Evolutionary conservation across 35 echinoderm and acorn worm genomes (phyloP).

Genomic region (Lytechinus variegatus): DNA sequence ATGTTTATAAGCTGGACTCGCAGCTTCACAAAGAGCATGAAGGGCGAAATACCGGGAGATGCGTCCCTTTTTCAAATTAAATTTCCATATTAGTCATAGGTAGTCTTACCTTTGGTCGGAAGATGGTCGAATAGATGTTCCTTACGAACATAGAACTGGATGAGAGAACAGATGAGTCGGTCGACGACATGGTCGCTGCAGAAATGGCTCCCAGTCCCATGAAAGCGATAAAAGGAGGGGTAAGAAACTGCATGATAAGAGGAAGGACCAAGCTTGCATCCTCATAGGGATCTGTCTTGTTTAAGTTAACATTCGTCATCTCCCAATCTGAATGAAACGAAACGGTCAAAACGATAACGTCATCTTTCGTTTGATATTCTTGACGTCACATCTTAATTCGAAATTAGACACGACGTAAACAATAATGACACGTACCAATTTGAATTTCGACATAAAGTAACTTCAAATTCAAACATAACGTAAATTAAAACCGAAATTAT

Average conservation of each 20-base stretch:
- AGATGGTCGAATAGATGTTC: slow-evolving; percentile 72
- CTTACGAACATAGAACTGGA: slow-evolving; percentile 80
- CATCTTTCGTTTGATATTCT: not conserved
- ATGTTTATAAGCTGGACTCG: too few species aligned
- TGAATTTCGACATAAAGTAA: too few species aligned
- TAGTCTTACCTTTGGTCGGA: slow-evolving; percentile 51
- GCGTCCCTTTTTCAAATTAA: too few species aligned
- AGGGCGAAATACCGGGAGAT: too few species aligned
- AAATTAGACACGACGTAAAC: too few species aligned
- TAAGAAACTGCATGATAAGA: slow-evolving; percentile 73
- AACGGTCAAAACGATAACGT: not conserved
- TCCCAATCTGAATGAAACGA: slow-evolving; percentile 48
- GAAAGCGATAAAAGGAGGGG: slow-evolving; percentile 69
- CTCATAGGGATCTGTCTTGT: slow-evolving; percentile 41
- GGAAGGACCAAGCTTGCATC: slow-evolving; percentile 62
- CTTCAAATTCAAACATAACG: too few species aligned
- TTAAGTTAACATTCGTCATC: slow-evolving; percentile 13
- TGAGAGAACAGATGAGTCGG: slow-evolving; percentile 77
- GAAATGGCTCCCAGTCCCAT: slow-evolving; percentile 78
- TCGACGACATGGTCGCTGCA: slow-evolving; percentile 81
- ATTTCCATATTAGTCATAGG: too few species aligned
- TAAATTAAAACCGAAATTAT: too few species aligned
- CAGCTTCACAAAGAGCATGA: too few species aligned
- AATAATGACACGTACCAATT: too few species aligned
- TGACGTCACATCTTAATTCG: not conserved